Base-by-base conservation (phyloP, 92 coral and sea anemone genomes). In the Zoanthus gigantus region DNA sequence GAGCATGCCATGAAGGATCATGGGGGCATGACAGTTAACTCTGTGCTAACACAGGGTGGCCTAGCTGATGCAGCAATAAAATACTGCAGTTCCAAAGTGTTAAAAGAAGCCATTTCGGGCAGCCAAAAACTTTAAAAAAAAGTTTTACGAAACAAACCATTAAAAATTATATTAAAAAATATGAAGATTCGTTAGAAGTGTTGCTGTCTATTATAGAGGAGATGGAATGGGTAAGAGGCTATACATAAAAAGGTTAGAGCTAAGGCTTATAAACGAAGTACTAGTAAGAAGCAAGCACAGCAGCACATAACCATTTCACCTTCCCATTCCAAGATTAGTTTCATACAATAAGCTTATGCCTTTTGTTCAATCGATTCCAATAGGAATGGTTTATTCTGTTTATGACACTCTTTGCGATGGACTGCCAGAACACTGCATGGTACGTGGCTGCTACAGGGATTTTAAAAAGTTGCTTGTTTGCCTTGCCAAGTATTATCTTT, bases 211-310 rank as follows among this genome's bases (percentile, higher is more conserved):
- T 28, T 80, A 90, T 30, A 87, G 78, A 60, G 50, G 60, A 9
- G 91, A 88, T 10, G 91, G 87, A 15, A 72, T 81, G 91, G 91
- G 93, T 3, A 87, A 87, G 65, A 87, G 66, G 46, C 82, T 61
- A 83, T 87, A 81, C 71, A 71, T 72, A 8, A n/a, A 71, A 74
- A 46, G 16, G 77, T 77, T 48, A 77, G 63, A 61, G 73, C 73
- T 42, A 69, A n/a, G 63, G 73, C 84, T 17, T 86, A 56, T 86
- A 48, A 76, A 47, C 17, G 28, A n/a, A 86, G 42, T 60, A 72
- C 48, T 63, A 52, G 8, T 29, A 82, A 82, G 86, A 82, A 60
- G 28, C 32, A 72, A 48, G 61, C 80, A 72, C 31, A 69, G 74
- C 74, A 69, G 48, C 85, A 85, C 72, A 63, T 58, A 57, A 77